Evolutionary conservation across 2,888 invertebrate species (phyloP), one percentile per base, ranked within the genome.

Genomic region (Pomacea canaliculata): DNA sequence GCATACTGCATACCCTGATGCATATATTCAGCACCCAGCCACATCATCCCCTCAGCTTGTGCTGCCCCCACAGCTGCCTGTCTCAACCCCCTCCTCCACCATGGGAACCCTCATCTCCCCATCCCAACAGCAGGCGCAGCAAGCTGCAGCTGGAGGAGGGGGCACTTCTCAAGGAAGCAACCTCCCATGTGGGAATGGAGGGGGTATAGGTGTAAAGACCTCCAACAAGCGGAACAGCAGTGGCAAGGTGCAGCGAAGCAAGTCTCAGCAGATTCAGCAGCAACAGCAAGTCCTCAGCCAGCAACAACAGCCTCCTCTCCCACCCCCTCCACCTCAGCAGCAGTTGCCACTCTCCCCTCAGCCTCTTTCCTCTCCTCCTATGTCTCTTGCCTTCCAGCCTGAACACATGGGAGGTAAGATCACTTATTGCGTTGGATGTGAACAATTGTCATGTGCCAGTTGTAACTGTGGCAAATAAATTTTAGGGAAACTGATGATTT

Each of bases 301-400:
- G n/a, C 77, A 76, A 65, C 77, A 76, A 60, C 79, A 78, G n/a
- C 79, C 78, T 51, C 80, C 78, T 48, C 81, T 78, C 18, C 78
- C 80, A 69, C 83, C 83, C 70, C 80, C 80, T 62, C 79, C 76
- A 56, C 81, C 77, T 16, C 78, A 77, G 51, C 74, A 74, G 73
- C 78, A 60, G 59, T 75, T 70, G 59, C 73, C 37, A 70, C 67
- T 62, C 78, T 75, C 71, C 77, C 79, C n/a, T 78, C 81, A n/a
- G 74, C 80, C 19, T 77, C 77, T 66, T 76, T 78, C 70, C 78
- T 77, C 18, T 76, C 76, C 79, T 66, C 78, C 78, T 16, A 69
- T 79, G 27, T 78, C 79, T 56, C 71, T 74, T 62, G 73, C 48
- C 48, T 76, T 79, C 59, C 77, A 78, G 63, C 56, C 79, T 73